phyloP scores from a whole-genome alignment of 2,888 invertebrate species.

The Rhaphigaster nebulosa region DNA sequence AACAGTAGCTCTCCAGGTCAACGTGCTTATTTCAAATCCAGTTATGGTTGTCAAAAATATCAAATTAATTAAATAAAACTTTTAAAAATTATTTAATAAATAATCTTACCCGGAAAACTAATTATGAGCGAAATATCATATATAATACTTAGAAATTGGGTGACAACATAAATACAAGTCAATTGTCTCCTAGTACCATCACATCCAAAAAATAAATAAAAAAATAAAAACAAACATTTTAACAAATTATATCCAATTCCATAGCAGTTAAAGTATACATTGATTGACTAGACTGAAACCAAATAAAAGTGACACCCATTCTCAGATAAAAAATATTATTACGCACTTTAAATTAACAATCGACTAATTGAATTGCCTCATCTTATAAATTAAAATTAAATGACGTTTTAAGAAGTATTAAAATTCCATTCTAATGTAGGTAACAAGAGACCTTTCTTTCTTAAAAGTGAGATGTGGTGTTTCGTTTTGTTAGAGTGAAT shows the following conservation, averaged over 20 bases:
- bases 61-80: too few relatives aligned
- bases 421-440: neutral
- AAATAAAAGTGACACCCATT: conserved; percentile 11
- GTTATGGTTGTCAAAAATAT: too few relatives aligned
- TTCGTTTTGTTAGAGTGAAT: neutral
- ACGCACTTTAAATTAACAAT: neutral
- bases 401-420: neutral
- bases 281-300: neutral
- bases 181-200: conserved; percentile 6
- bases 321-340: neutral
- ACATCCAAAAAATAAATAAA: neutral
- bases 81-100: too few relatives aligned
- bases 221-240: neutral
- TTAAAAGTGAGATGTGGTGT: neutral
- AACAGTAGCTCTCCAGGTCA: too few relatives aligned
- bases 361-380: neutral
- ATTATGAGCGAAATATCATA: too few relatives aligned
- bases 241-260: neutral
- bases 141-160: too few relatives aligned
- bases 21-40: too few relatives aligned
- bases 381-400: neutral
- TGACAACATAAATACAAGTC: neutral
- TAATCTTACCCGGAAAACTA: too few relatives aligned
- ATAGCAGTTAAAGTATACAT: neutral
- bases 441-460: neutral